Evolutionary conservation across 2,797 vertebrate genomes (phyloP), one percentile per base, ranked within the genome.

Genomic region (Myripristis jacobus): DNA sequence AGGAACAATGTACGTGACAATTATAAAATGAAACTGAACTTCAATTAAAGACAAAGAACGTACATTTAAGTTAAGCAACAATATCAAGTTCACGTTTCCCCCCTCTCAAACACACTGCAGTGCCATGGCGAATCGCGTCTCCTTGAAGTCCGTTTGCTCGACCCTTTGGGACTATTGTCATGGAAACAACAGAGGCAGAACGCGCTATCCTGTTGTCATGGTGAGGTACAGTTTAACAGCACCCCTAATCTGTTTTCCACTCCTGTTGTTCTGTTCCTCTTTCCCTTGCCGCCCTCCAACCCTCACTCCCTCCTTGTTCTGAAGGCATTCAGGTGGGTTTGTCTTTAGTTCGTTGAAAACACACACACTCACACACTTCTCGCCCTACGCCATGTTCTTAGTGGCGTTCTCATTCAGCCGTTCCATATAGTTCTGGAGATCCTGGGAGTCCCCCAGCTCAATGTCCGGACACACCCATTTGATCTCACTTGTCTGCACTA

Each of bases 391-490:
- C 43, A 79, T 82, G 83, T 92, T 94, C 87, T 94, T 94, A 41
- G 90, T 90, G 66, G 91, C 92, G 54, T 93, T 95, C 81, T 96
- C 96, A 51, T 94, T 95, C 82, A 96, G 88, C 77, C 94, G 95
- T 80, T 97, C 96, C 95, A 95, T 94, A 90, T 95, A 96, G 92
- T 93, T 93, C 91, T 93, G 92, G 70, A 94, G 95, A 68, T 97
- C 96, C 80, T 91, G 91, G 53, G 96, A 95, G 86, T 95, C 92
- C 50, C 94, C 95, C 3, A 94, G 91, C 73, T 94, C 95, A 87
- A 96, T 90, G 67, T 96, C 96, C 78, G 92, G 95, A 90, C 96
- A 96, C 66, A 96, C 96, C 97, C 97, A 98, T 80, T 96, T 94
- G 86, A 97, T 95, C 88, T 96, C 96, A 53, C 96, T 95, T 0